Conservation (phyloP, 2,888 invertebrate genomes). For the Ellobium chinense region DNA sequence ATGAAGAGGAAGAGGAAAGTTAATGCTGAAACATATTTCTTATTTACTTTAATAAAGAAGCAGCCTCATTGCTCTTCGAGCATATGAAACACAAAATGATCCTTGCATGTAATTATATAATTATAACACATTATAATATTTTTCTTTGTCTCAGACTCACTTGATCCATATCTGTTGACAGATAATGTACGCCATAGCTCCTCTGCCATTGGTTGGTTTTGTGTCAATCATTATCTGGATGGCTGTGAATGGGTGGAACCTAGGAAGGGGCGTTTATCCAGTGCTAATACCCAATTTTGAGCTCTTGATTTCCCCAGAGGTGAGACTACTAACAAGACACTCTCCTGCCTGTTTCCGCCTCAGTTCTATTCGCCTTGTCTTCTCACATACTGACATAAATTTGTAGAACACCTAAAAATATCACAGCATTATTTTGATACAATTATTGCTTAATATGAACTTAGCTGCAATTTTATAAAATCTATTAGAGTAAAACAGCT, state of each 20-base stretch:
- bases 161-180: no score
- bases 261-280: not conserved
- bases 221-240: conserved; percentile 16
- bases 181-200: conserved; percentile 22
- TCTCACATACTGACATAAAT: not conserved
- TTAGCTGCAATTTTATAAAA: no score
- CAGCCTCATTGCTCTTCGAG: no score
- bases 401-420: not conserved
- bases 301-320: not conserved
- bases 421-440: not conserved
- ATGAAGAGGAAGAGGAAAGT: no score
- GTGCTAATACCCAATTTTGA: not conserved
- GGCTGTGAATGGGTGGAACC: not conserved
- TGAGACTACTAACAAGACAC: not conserved
- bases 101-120: no score
- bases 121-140: no score
- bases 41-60: no score
- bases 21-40: no score
- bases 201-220: conserved; percentile 19
- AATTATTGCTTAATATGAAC: not conserved
- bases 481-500: no score
- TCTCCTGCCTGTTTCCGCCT: not conserved
- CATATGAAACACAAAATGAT: no score
- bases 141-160: no score
- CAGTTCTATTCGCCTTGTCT: not conserved